Evolutionary conservation across 2,113 vertebrate species (phyloP), one percentile per base, ranked within the genome.

Genomic region (Perccottus glenii): DNA sequence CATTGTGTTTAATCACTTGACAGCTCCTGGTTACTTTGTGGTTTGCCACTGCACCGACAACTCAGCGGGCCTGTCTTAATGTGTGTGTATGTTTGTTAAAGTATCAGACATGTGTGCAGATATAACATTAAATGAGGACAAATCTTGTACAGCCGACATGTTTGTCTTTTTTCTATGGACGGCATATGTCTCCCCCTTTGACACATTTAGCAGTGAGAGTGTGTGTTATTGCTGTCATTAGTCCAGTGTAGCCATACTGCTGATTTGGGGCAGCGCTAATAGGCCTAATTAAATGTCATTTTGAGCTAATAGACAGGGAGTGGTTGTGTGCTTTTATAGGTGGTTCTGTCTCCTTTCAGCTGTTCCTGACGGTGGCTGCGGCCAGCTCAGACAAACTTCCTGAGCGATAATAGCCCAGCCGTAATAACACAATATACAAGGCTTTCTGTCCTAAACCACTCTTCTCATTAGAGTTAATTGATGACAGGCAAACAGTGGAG

Each of bases 211-310:
- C 52, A 62, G 75, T 55, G 62, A 46, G 71, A 27, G 71, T 33
- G 72, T 73, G 76, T 85, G 83, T 85, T 86, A 78, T 82, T 77
- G 77, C 79, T 82, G 88, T 81, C 80, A 84, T 90, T 88, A 87
- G 68, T 75, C 64, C 61, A 57, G 81, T 66, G 83, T 61, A 79
- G 84, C 77, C 66, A 72, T 80, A 66, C 84, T 48, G 77, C 84
- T 86, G 89, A 89, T 85, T 89, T 77, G 69, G 82, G 70, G 56
- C 73, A 57, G 59, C 78, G 80, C 85, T 92, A 93, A 93, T 92
- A 87, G 87, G 81, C 61, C 88, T 91, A 90, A 93, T 93, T 93
- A 93, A 90, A 90, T 84, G 85, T 91, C 89, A 93, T 93, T 93
- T 92, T 75, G 83, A 85, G 82, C 91, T 93, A 93, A 93, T 92